These are phyloP conservation scores for Drosophila sp. DNA, from an alignment of 1,140 invertebrate genomes.

Conservation along the genomic window DNA sequence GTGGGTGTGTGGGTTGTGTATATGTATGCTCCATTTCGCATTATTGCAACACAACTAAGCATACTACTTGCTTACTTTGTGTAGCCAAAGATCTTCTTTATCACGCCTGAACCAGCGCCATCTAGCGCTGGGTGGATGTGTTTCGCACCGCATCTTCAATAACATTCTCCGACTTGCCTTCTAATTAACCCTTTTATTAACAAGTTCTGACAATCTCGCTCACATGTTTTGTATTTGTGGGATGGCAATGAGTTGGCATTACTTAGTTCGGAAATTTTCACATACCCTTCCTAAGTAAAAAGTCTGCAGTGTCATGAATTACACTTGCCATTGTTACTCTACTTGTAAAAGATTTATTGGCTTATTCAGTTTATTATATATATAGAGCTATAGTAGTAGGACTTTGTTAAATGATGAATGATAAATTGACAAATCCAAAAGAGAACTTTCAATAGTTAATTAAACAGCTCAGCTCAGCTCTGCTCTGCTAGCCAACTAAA, in stretches of 20 bases:
- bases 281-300: neutral
- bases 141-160: conserved; percentile 10
- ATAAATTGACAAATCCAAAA: too few relatives aligned
- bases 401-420: too few relatives aligned
- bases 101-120: neutral
- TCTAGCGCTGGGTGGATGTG: neutral
- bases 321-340: too few relatives aligned
- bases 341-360: too few relatives aligned
- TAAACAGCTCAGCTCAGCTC: too few relatives aligned
- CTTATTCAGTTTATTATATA: too few relatives aligned
- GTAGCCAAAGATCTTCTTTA: conserved; percentile 31
- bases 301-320: too few relatives aligned
- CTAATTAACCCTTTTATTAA: conserved; percentile 76
- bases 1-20: conserved; percentile 5
- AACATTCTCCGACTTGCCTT: conserved; percentile 46
- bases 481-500: too few relatives aligned
- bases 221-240: conserved; percentile 4
- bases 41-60: conserved; percentile 65
- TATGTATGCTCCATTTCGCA: conserved; percentile 43
- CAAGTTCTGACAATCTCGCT: conserved; percentile 25
- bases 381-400: too few relatives aligned
- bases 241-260: conserved; percentile 11
- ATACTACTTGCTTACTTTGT: conserved; percentile 59
- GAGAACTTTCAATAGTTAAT: too few relatives aligned
- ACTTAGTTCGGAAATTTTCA: conserved; percentile 11